A percentile compares a stretch with the other conserved stretches of the same genome.
phyloP scores from a whole-genome alignment of 2,888 invertebrate species.

The Dynastes hyllus region DNA sequence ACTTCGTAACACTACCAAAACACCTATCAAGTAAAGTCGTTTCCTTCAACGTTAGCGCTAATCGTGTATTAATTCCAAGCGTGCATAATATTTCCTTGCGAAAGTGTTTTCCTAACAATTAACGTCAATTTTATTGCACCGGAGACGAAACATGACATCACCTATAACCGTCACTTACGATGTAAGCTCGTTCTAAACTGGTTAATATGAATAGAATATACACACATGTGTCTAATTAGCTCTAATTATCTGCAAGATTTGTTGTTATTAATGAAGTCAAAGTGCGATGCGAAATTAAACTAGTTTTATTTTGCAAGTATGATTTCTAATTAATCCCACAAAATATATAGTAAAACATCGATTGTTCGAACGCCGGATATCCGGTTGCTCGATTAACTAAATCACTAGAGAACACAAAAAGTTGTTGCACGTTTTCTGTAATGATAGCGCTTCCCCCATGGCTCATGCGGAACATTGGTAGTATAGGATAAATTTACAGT shows the following conservation, averaged over 20 bases:
- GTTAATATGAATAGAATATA: not conserved
- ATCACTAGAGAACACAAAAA: too few species aligned
- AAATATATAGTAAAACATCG: too few species aligned
- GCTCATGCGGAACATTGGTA: too few species aligned
- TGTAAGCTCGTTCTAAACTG: slow-evolving; percentile 12
- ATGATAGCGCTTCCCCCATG: too few species aligned
- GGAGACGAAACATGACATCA: slow-evolving; percentile 12
- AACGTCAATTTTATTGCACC: slow-evolving; percentile 11
- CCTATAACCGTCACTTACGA: not conserved
- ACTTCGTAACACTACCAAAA: not conserved
- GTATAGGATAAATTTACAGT: too few species aligned
- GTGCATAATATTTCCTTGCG: slow-evolving; percentile 9
- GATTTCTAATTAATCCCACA: too few species aligned
- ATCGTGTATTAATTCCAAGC: slow-evolving; percentile 15
- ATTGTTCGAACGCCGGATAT: too few species aligned
- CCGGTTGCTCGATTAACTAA: too few species aligned
- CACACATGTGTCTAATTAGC: not conserved
- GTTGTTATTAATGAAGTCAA: too few species aligned
- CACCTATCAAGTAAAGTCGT: not conserved
- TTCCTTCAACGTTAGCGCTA: not conserved
- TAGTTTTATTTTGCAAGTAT: too few species aligned
- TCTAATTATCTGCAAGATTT: not conserved
- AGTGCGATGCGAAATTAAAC: too few species aligned
- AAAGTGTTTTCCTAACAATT: slow-evolving; percentile 37
- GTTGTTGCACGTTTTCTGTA: too few species aligned